Conservation (phyloP, 1,140 invertebrate genomes). For the Leptestheria dahalacensis region DNA sequence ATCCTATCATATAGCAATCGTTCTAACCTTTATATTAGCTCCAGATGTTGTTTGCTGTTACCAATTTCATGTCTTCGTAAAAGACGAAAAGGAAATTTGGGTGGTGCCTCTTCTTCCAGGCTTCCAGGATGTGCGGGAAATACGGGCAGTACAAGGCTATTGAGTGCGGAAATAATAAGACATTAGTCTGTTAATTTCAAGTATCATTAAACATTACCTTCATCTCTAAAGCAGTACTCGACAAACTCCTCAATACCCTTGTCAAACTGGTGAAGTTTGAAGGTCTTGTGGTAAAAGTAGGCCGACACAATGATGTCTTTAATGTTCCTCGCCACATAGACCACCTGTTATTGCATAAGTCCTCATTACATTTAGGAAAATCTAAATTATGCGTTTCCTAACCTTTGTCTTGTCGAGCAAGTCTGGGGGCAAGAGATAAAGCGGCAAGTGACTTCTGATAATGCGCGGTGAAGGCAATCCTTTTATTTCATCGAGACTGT, state of each 20-base stretch:
- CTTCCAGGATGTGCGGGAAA: too few species aligned
- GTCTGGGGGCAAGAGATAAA: conserved; percentile 48
- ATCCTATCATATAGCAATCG: conserved; percentile 30
- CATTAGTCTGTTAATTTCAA: too few species aligned
- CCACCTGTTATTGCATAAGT: conserved; percentile 33
- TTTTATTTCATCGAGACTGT: not conserved
- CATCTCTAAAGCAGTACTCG: conserved; percentile 12
- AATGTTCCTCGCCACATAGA: conserved; percentile 66
- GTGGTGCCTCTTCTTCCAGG: conserved; percentile 43
- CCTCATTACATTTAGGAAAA: not conserved
- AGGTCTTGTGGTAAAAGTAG: conserved; percentile 56
- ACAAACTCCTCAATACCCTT: conserved; percentile 25
- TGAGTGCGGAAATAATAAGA: too few species aligned
- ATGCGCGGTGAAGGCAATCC: conserved; percentile 16
- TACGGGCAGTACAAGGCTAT: too few species aligned
- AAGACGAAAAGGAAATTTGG: conserved; percentile 58
- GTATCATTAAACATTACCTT: too few species aligned
- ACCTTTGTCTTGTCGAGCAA: conserved; percentile 43
- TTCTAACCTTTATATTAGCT: too few species aligned
- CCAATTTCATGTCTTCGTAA: conserved; percentile 59
- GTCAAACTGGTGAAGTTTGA: conserved; percentile 32
- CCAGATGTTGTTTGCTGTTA: conserved; percentile 21
- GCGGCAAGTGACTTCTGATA: conserved; percentile 50
- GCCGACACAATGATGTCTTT: conserved; percentile 73
- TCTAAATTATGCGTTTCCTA: not conserved